A percentile compares a stretch with the other conserved stretches of the same genome.
Evolutionary conservation across 2,797 vertebrate genomes (phyloP).

Genomic region (Lepus oiostolus): DNA sequence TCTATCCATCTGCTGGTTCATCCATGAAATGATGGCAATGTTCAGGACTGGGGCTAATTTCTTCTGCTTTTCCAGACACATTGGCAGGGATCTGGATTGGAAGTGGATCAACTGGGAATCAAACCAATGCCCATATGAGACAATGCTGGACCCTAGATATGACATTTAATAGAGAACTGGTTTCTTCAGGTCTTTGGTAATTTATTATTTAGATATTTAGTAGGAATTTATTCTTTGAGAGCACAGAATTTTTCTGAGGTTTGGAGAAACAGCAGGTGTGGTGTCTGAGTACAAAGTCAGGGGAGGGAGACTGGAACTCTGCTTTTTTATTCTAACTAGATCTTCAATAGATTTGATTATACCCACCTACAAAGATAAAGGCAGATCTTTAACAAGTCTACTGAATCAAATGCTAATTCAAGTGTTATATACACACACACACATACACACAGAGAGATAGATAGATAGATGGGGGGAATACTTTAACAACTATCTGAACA

Average conservation of each 20-base stretch:
- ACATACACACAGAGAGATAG: neutral
- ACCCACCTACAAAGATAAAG: neutral
- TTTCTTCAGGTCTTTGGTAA: constrained; percentile 25
- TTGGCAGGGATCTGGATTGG: too few species aligned
- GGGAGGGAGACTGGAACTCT: neutral
- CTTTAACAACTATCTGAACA: neutral
- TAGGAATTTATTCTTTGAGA: neutral
- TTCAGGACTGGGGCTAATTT: too few species aligned
- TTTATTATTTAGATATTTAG: neutral
- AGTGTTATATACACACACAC: neutral
- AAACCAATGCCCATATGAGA: too few species aligned
- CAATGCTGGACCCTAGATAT: too few species aligned
- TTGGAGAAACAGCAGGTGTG: neutral
- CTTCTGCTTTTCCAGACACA: too few species aligned
- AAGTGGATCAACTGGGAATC: too few species aligned
- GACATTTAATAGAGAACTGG: neutral
- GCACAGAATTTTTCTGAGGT: neutral
- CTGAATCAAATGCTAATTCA: neutral
- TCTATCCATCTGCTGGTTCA: too few species aligned
- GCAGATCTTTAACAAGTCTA: neutral
- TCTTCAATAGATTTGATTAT: neutral
- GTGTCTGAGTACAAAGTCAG: neutral
- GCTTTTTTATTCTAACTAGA: neutral
- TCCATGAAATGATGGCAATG: too few species aligned
- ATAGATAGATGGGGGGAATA: neutral